Evolutionary conservation across 2,888 invertebrate species (phyloP).

Genomic region (Drosophila greeni): DNA sequence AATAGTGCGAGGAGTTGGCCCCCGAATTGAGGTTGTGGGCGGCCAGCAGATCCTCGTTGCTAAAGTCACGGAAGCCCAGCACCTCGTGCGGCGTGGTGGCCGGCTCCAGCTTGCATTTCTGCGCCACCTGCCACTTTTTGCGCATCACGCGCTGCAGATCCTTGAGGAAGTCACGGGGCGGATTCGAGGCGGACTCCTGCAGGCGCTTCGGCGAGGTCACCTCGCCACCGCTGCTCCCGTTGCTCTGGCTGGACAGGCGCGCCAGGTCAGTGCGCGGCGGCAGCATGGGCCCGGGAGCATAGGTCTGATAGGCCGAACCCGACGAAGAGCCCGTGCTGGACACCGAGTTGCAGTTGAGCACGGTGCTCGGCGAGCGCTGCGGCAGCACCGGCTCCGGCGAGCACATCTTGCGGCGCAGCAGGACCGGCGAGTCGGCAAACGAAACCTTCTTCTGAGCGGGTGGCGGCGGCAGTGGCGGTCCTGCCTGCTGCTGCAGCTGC

Average conservation of each 20-base stretch:
- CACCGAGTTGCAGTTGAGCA: constrained; percentile 39
- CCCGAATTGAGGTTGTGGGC: constrained; percentile 75
- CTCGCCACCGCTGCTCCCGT: constrained; percentile 51
- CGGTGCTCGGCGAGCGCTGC: constrained; percentile 62
- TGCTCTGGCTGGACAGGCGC: constrained; percentile 82
- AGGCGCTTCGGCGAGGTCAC: constrained; percentile 87
- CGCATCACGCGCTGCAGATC: constrained; percentile 95
- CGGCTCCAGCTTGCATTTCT: constrained; percentile 92
- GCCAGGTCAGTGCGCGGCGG: constrained; percentile 88
- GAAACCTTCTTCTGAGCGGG: constrained; percentile 76
- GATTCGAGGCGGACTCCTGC: constrained; percentile 85
- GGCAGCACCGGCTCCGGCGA: constrained; percentile 77
- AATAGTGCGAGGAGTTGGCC: constrained; percentile 76
- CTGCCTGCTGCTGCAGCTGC: background rate
- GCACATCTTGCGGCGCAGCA: constrained; percentile 79
- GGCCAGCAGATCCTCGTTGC: constrained; percentile 80
- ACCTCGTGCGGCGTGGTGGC: constrained; percentile 95
- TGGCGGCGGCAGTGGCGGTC: constrained; percentile 43
- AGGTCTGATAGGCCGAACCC: constrained; percentile 56
- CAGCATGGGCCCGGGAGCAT: constrained; percentile 81
- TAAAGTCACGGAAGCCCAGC: constrained; percentile 91
- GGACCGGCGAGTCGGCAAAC: constrained; percentile 79
- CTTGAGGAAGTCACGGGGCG: constrained; percentile 90
- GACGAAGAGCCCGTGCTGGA: constrained; percentile 17
- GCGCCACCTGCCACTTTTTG: constrained; percentile 95